A percentile compares a stretch with the other conserved stretches of the same genome.
phyloP scores from a whole-genome alignment of 2,113 vertebrate genomes.

The Parus major region DNA sequence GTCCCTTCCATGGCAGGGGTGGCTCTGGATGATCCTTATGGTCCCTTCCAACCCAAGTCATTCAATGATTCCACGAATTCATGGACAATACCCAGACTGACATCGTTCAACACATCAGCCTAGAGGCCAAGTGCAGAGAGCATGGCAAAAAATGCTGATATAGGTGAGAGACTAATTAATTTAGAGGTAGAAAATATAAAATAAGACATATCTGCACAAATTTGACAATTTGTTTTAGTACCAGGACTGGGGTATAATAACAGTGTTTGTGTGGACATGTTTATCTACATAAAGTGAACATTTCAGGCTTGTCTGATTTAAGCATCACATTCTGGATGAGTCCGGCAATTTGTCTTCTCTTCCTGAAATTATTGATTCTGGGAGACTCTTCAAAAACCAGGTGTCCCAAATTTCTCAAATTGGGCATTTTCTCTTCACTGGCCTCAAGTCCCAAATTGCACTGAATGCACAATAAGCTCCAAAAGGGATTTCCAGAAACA shows the following conservation, averaged over 20 bases:
- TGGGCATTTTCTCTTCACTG: not conserved
- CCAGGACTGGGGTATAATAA: not conserved
- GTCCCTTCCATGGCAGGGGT: not conserved
- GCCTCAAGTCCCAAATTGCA: not conserved
- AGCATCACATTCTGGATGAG: not conserved
- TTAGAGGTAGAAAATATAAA: not conserved
- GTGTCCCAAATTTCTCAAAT: not conserved
- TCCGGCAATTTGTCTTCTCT: not conserved
- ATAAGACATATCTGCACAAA: not conserved
- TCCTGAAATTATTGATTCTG: not conserved
- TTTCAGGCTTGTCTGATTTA: not conserved
- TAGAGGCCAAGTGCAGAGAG: not conserved
- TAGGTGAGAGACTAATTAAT: not conserved
- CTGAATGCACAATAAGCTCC: not conserved
- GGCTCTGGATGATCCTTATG: not conserved
- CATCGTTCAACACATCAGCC: not conserved
- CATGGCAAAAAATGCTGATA: not conserved
- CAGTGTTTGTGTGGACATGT: not conserved
- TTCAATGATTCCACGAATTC: not conserved
- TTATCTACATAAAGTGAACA: not conserved
- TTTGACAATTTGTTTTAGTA: not conserved
- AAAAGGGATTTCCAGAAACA: not conserved
- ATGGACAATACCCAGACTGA: not conserved
- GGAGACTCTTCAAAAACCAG: not conserved
- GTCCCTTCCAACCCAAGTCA: not conserved